Evolutionary conservation across 2,888 invertebrate species (phyloP), one percentile per base, ranked within the genome.

Genomic region (Melitaea athalia): DNA sequence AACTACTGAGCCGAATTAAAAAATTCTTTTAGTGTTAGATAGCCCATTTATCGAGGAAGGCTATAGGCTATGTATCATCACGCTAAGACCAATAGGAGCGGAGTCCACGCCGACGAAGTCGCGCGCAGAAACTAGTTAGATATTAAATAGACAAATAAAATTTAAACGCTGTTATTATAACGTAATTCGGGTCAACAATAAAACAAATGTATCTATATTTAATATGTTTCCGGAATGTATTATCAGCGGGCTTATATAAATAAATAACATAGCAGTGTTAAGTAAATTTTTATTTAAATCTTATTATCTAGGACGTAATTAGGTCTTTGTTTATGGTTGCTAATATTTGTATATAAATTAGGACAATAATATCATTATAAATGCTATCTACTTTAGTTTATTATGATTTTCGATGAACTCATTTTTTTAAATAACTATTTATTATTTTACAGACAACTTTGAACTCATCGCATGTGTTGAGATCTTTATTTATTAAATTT

Each of bases 121-220:
- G n/a, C n/a, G n/a, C n/a, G n/a, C n/a, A n/a, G n/a, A n/a, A n/a
- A n/a, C n/a, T n/a, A n/a, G n/a, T n/a, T n/a, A n/a, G n/a, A n/a
- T n/a, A n/a, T n/a, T 67, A 43, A 70, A 43, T 64, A 63, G 59
- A 60, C 42, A 57, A 59, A 33, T 50, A n/a, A 47, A 33, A 31
- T 60, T 60, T 49, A 49, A 12, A 15, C n/a, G 14, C 45, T 31
- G 14, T 45, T 45, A 45, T 45, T 31, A 17, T 60, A 14, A 45
- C 24, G 45, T 43, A 15, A 53, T 43, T 53, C 53, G 17, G 65
- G 59, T 42, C 52, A 55, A 57, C 43, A 52, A 38, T 52, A n/a
- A n/a, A n/a, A 17, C 17, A 24, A 24, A 53, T 33, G 53, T n/a
- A 24, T 3, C 24, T 24, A 5, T 49, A 42, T 38, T 57, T 17